phyloP scores from a whole-genome alignment of 2,888 invertebrate genomes.

The Suillia variegata region DNA sequence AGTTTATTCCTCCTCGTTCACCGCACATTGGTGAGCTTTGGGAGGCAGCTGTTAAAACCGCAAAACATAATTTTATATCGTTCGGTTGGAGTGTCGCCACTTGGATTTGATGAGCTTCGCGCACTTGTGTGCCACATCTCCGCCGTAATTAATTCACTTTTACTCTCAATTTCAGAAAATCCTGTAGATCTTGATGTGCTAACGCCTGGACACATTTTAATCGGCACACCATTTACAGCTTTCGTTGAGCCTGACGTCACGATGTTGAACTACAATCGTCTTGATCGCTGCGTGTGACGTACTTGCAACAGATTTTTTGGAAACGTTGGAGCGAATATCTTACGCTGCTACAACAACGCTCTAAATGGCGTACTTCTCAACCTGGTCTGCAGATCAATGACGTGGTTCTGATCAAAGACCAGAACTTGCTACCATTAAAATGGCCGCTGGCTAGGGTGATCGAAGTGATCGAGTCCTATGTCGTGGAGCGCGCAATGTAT shows the following conservation, averaged over 20 bases:
- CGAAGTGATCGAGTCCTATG: conserved; percentile 5
- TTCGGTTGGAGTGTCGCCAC: background rate
- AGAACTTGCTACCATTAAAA: conserved; percentile 17
- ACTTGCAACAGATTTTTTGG: conserved; percentile 27
- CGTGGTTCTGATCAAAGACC: conserved; percentile 23
- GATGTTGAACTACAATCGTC: conserved; percentile 19
- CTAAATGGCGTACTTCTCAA: conserved; percentile 17
- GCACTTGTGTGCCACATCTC: conserved; percentile 17
- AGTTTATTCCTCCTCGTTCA: conserved; percentile 19
- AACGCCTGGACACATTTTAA: background rate
- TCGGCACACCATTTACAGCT: background rate
- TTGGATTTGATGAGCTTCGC: conserved; percentile 16
- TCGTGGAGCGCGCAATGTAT: too few species aligned
- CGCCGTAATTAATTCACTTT: conserved; percentile 21
- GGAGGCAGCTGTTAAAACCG: conserved; percentile 18
- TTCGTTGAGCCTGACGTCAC: conserved; percentile 22
- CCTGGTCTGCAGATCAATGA: background rate
- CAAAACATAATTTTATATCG: conserved; percentile 15
- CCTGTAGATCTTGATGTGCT: too few species aligned
- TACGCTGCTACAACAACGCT: conserved; percentile 21
- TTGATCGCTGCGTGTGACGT: conserved; percentile 25
- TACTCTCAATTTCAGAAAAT: conserved; percentile 8
- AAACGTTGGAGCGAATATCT: conserved; percentile 22
- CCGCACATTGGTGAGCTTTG: conserved; percentile 24
- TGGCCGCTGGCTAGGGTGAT: conserved; percentile 23